phyloP scores from a whole-genome alignment of 2,888 invertebrate species.

The Tenthredo livida region DNA sequence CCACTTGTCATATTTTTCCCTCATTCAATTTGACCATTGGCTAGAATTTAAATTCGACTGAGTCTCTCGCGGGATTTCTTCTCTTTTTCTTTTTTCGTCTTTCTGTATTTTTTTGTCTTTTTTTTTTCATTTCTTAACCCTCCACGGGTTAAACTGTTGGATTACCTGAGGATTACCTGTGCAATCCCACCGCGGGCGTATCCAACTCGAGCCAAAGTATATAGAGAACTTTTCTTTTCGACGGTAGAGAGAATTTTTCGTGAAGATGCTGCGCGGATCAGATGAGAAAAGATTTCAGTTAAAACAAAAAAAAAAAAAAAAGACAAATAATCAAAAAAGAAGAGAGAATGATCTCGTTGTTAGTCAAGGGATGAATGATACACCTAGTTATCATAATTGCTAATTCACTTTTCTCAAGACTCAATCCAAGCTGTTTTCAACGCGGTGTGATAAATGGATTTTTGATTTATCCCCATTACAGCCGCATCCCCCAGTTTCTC shows the following conservation, averaged over 20 bases:
- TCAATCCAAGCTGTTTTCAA: background rate
- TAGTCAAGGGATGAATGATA: constrained; percentile 7
- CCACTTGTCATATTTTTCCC: background rate
- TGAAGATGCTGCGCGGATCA: background rate
- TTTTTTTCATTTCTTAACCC: constrained; percentile 4
- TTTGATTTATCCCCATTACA: background rate
- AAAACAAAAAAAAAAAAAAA: background rate
- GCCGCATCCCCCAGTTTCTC: background rate
- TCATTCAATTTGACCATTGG: constrained; percentile 48
- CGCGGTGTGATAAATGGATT: constrained; percentile 22
- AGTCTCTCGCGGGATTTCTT: background rate
- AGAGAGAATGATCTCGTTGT: background rate
- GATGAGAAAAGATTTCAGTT: background rate
- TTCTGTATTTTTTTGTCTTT: background rate
- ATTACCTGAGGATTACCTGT: constrained; percentile 48
- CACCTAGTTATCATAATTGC: background rate
- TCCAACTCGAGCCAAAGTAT: constrained; percentile 15
- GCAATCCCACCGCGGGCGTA: constrained; percentile 36
- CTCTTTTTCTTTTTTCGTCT: background rate
- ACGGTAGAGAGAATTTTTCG: background rate
- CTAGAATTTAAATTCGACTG: constrained; percentile 45
- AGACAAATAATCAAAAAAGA: background rate
- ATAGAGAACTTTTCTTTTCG: constrained; percentile 22
- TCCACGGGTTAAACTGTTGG: constrained; percentile 42
- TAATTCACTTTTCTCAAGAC: background rate